These are phyloP conservation scores for Tympanuchus pallidicinctus DNA, from an alignment of 2,113 vertebrate species.

Conservation along the genomic window DNA sequence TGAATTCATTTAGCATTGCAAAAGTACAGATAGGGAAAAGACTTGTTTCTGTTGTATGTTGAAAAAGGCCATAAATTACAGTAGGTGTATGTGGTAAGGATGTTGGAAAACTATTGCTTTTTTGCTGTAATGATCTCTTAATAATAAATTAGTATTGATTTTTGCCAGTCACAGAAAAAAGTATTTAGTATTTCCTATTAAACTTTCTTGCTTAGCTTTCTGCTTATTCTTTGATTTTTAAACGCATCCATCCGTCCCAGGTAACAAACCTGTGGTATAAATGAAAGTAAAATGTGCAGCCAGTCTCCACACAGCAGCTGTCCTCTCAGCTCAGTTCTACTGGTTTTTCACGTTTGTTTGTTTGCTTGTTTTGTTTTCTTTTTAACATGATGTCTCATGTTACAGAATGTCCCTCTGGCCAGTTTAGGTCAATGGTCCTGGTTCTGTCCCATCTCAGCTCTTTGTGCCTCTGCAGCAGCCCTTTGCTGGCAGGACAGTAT, in stretches of 20 bases:
- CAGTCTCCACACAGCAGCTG: not conserved
- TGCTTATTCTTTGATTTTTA: not conserved
- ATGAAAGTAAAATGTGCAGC: not conserved
- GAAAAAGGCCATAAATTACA: not conserved
- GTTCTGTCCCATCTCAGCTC: not conserved
- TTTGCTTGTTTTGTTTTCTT: not conserved
- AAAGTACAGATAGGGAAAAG: not conserved
- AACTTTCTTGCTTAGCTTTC: constrained; percentile 5
- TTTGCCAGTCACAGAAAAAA: not conserved
- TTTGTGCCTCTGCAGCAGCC: not conserved
- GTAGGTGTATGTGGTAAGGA: not conserved
- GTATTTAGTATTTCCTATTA: not conserved
- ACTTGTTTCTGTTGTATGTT: constrained; percentile 15
- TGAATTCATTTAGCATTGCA: not conserved
- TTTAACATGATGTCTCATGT: not conserved
- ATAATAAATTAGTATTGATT: not conserved
- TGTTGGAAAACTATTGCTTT: not conserved
- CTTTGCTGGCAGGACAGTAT: not conserved
- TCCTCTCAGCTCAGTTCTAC: not conserved
- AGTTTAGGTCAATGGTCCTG: not conserved
- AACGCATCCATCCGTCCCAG: not conserved
- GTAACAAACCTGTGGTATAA: not conserved
- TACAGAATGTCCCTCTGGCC: not conserved
- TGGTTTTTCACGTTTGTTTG: no score
- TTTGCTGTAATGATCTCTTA: not conserved